Evolutionary conservation across 2,888 invertebrate species (phyloP), one percentile per base, ranked within the genome.

Genomic region (Pherbina coryleti): DNA sequence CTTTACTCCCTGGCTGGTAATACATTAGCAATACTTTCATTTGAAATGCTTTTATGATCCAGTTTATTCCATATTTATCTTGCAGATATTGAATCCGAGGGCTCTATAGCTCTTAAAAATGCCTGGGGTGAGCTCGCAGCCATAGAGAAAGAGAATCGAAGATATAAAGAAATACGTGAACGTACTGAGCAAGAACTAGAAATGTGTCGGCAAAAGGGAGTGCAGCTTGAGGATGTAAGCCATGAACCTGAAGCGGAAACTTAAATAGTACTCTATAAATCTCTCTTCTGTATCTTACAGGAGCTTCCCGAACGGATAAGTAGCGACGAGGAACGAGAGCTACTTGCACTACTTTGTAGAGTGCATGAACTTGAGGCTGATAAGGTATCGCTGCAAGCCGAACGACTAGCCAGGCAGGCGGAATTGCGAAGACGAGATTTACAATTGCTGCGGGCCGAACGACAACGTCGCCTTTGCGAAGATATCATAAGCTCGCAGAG

Each of bases 351-450:
- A 70, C 93, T 98, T 88, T 96, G 97, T 85, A 93, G 96, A 82
- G 97, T 98, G 55, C 98, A 98, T 87, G 96, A 97, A 90, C 91
- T 98, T 76, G 98, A 98, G 90, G 97, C 98, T 0, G 97, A 97
- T 88, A 98, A 97, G 90, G 64, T 84, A 0, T 97, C 97, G 83
- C 91, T 97, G 84, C 97, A 97, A 90, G 96, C 97, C 3, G 95
- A 96, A 86, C 91, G 96, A 51, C 91, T 97, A 77, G 94, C 96
- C 67, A 92, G 96, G 31, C 95, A 96, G 84, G 96, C 97, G 84
- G 97, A 97, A 86, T 92, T 98, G 77, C 92, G 96, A 60, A 91
- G 97, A 78, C 91, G 97, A 67, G 97, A 97, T 87, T 91, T 97
- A 79, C 93, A 97, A 83, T 92, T 97, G 81, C 91, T 97, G 81